Base-by-base conservation (phyloP, 2,113 vertebrate genomes). In the Eleginops maclovinus region DNA sequence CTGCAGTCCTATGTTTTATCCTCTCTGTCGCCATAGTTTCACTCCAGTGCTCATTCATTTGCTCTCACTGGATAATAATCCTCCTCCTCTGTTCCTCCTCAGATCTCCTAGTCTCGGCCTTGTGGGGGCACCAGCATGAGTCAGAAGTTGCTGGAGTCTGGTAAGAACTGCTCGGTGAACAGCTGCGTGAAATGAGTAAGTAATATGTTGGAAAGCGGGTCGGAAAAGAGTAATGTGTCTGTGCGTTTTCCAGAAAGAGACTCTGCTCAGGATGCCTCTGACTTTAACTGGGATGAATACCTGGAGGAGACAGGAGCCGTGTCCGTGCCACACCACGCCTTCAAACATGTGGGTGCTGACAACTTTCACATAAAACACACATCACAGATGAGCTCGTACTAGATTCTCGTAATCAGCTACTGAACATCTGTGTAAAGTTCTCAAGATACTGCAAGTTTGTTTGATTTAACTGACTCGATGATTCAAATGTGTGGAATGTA, bases 281-380 rank as follows among this genome's bases (percentile, higher is more conserved):
- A 99, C 88, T 97, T 99, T 91, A 99, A 86, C 88, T 99, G 98
- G 98, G 98, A 99, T 81, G 97, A 98, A 72, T 98, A 99, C 91
- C 93, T 99, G 83, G 98, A 99, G 93, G 98, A 99, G 90, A 97
- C 95, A 4, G 97, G 95, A 63, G 93, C 96, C 7, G 84, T 84
- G 70, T 96, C 97, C 56, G 97, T 96, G 84, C 97, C 98, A 14
- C 98, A 99, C 79, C 95, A 96, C 41, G 96, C 96, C 62, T 99
- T 99, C 89, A 99, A 98, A 94, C 98, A 99, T 58, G 98, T 99
- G 89, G 95, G 97, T 94, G 75, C 24, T 19, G 16, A 51, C 61
- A 59, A 41, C 21, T n/a, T 67, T 55, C 26, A 62, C 36, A 47
- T 24, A 50, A 15, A 12, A 36, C 19, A n/a, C 51, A 55, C 44